These are phyloP conservation scores for silkworm (Bombyx mori) DNA, from an alignment of 1,140 invertebrate genomes.

Conservation along the genomic window DNA sequence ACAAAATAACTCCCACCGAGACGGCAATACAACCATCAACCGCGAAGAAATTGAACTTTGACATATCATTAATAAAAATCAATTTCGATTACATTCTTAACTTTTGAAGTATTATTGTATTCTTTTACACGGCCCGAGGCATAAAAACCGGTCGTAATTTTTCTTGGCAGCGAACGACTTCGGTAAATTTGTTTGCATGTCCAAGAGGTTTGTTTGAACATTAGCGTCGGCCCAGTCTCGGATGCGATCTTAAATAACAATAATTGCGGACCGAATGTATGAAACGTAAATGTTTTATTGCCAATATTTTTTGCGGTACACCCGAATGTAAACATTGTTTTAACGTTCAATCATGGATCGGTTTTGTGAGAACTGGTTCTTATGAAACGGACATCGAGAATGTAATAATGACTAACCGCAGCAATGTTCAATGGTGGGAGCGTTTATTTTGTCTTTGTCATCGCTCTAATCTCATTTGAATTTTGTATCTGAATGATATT, in stretches of 20 bases:
- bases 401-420: background rate
- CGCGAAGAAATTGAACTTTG: too few species aligned
- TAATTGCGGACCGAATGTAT: constrained; percentile 20
- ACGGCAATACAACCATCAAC: too few species aligned
- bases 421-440: too few species aligned
- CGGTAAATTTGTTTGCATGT: constrained; percentile 62
- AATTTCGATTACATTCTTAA: too few species aligned
- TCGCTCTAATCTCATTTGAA: too few species aligned
- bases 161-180: constrained; percentile 52
- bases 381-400: background rate
- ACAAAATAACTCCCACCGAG: too few species aligned
- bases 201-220: constrained; percentile 41
- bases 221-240: constrained; percentile 45
- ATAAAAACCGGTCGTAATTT: constrained; percentile 54
- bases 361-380: constrained; percentile 4
- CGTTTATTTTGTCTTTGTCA: too few species aligned
- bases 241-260: constrained; percentile 41
- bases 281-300: constrained; percentile 11
- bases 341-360: constrained; percentile 2
- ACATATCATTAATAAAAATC: too few species aligned
- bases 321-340: constrained; percentile 7
- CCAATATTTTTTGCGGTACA: constrained; percentile 5
- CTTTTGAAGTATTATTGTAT: too few species aligned
- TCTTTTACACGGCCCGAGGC: constrained; percentile 27
- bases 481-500: too few species aligned